Base-by-base conservation (phyloP, 1,140 invertebrate species). In the Pseudomyrmex dendroicus region DNA sequence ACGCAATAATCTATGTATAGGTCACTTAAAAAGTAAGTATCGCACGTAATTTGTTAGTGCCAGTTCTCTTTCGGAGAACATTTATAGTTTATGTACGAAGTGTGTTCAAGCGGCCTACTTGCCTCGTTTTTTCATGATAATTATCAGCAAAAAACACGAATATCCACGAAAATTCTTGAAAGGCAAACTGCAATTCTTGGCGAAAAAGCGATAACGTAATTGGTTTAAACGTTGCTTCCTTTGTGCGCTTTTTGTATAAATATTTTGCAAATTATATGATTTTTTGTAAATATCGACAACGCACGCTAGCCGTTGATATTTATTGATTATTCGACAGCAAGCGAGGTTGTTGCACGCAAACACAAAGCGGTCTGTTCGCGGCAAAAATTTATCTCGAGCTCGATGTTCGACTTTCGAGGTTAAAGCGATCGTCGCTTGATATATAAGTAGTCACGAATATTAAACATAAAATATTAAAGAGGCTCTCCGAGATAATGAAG, bases 261-360 rank as follows among this genome's bases (percentile, higher is more conserved):
- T 35, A 35, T 4, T 7, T 35, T 35, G 25, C 15, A 12, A 48
- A 12, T 8, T 12, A 80, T 70, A 80, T 70, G 57, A 61, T 50
- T 46, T 70, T 70, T 70, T 12, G 3, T 59, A 80, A 61, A 72
- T 80, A 80, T 80, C n/a, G 44, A 20, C 66, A 68, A 57, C 3
- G 13, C 63, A 78, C 48, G 64, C 20, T 59, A 80, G 57, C 63
- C 44, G 52, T 20, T 59, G 52, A 68, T 44, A 50, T 80, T 80
- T 61, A 80, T 61, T 57, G 44, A 46, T 48, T 72, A 61, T 80
- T 80, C 8, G 56, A 59, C 22, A 50, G 44, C 48, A 44, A 25
- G 48, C 10, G 17, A 77, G 61, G 10, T 46, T 57, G 46, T 70
- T 50, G 66, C 76, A 80, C 20, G 76, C 54, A 10, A 70, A 0